Evolutionary conservation across 1,140 invertebrate genomes (phyloP), one percentile per base, ranked within the genome.

Genomic region (Pseudomyrmex gracilis): DNA sequence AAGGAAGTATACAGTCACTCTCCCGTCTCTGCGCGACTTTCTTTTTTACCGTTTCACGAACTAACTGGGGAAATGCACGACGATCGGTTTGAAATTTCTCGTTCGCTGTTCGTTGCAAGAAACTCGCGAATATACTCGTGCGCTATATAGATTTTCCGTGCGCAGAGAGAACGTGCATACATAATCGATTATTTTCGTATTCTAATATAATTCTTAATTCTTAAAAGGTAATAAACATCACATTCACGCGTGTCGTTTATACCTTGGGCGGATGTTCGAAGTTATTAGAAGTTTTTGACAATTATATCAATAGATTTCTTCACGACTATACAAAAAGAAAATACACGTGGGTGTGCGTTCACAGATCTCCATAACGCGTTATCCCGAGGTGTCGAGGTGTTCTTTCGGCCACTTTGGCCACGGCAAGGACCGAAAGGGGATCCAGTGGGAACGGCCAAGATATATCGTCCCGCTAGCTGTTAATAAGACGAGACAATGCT

Each of bases 401-500:
- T 77, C 66, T 82, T 71, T 71, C 64, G 20, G 78, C 55, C 43
- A 45, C 66, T 49, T 47, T 17, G 49, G 45, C 45, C 47, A 15
- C 20, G 61, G 15, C 20, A 22, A 47, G 82, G 68, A 51, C 55
- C 43, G 85, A 80, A 60, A 84, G 80, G 84, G 74, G 63, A 57
- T 60, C 61, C 83, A 82, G 84, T 82, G 67, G 85, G 83, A 84
- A 85, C 85, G 87, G 82, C 70, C 90, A 90, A 92, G 91, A 92
- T 92, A 90, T 92, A 93, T 92, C 90, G 90, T 86, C 86, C 76
- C 83, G 87, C 83, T 90, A 90, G 90, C 91, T 92, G 92, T 93
- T 93, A 93, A 93, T 92, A 92, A 92, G 92, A 92, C 90, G 92
- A 93, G 91, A 93, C 92, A 92, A 93, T 93, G 92, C 90, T 87